Base-by-base conservation (phyloP, 1,140 invertebrate genomes). In the Trichonephila inaurata region DNA sequence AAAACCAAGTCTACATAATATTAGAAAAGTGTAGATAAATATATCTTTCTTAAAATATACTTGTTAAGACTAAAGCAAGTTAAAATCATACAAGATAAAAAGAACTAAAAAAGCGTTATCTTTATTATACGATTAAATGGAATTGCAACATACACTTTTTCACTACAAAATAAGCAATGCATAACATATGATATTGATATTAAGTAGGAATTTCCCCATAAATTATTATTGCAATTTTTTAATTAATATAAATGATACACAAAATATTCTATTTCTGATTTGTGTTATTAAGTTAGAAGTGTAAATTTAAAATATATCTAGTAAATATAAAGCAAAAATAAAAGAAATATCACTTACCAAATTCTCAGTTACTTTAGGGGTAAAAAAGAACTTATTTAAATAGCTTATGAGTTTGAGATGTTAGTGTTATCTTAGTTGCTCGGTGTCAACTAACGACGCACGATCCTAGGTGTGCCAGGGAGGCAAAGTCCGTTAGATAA, bases 371-470 rank as follows among this genome's bases (percentile, higher is more conserved):
- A 77, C 28, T 40, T 77, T 77, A 77, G 3, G 28, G 4, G 33
- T 40, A 77, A 77, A 77, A 51, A 51, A 64, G 7, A 19, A 33
- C 18, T 77, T 40, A 33, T 4, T 58, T 24, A 8, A 51, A 58
- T 69, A 24, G n/a, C 21, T 69, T 69, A 28, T 69, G 12, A 21
- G 33, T 40, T 85, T 60, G 44, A 61, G 28, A 61, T 85, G 83
- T n/a, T 10, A 61, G 7, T 24, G 83, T 85, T 85, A 61, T 85
- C 83, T 85, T 85, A 7, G 24, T 77, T 19, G 3, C 18, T 77
- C 2, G 72, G 33, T 77, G 72, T 77, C 72, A 77, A 77, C 72
- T 77, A 33, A 77, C 72, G 60, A 58, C 60, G 60, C 44, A 60
- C 21, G 12, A n/a, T 58, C 44, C n/a, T 85, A 58, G 60, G 44